phyloP scores from a whole-genome alignment of 2,888 invertebrate species.

The Macrosiphum euphorbiae region DNA sequence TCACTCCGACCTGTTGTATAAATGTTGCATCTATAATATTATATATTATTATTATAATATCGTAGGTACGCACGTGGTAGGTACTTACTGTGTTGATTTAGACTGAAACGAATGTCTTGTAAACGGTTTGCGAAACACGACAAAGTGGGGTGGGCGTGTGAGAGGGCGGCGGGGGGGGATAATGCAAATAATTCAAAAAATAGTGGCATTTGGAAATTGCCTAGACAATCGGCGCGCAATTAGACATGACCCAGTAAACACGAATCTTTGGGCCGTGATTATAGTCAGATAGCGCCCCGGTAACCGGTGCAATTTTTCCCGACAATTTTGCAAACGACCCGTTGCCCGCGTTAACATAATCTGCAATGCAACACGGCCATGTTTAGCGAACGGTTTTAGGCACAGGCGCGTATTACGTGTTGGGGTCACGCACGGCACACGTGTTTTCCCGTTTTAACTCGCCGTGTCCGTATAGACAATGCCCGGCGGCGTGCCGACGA shows the following conservation, averaged over 20 bases:
- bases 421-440: conserved; percentile 41
- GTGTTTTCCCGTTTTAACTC: conserved; percentile 18
- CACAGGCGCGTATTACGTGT: conserved; percentile 6
- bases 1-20: neutral
- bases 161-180: neutral
- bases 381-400: neutral
- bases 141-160: neutral
- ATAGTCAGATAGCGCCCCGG: neutral
- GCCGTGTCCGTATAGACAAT: conserved; percentile 14
- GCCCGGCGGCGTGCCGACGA: neutral
- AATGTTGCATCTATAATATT: neutral
- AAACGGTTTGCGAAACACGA: conserved; percentile 15
- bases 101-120: conserved; percentile 26
- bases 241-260: conserved; percentile 55
- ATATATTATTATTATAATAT: neutral
- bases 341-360: conserved; percentile 1
- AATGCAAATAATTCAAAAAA: conserved; percentile 21
- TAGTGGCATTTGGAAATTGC: conserved; percentile 37
- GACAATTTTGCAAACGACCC: neutral
- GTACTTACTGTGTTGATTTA: neutral
- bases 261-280: conserved; percentile 27
- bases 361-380: neutral
- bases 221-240: conserved; percentile 44
- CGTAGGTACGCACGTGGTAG: neutral
- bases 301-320: conserved; percentile 1